These are phyloP conservation scores for Pseudochirops cupreus DNA, from an alignment of 2,797 vertebrate species.

Conservation along the genomic window DNA sequence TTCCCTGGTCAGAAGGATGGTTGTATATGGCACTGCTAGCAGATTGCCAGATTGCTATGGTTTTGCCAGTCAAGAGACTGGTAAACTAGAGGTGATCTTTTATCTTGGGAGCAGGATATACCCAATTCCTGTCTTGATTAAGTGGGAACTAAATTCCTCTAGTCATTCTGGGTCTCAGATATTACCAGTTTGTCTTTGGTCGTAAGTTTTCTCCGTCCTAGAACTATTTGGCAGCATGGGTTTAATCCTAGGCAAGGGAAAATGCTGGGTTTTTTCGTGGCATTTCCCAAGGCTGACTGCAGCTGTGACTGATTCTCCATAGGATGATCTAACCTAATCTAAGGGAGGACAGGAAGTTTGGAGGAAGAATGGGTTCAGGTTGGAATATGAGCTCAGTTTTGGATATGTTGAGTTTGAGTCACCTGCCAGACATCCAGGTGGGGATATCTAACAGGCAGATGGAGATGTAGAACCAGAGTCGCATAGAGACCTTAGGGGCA, in stretches of 20 bases:
- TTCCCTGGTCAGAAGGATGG: neutral
- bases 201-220: neutral
- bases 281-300: neutral
- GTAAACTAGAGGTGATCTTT: neutral
- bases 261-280: neutral
- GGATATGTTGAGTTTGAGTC: neutral
- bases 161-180: neutral
- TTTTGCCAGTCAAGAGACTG: neutral
- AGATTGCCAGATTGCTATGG: neutral
- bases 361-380: neutral
- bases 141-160: neutral
- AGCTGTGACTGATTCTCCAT: neutral
- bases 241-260: neutral
- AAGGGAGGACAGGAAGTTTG: neutral
- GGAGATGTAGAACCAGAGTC: neutral
- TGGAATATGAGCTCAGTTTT: constrained; percentile 8
- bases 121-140: neutral
- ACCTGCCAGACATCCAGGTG: constrained; percentile 24
- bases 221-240: neutral
- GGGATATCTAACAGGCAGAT: constrained; percentile 16
- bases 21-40: neutral
- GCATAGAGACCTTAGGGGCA: neutral
- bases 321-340: neutral
- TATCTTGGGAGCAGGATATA: neutral
- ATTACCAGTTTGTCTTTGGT: neutral